Percentiles rank a stretch among this genome's conserved stretches.
Evolutionary conservation across 2,113 vertebrate species (phyloP).

Genomic region (Trogon melanurus): DNA sequence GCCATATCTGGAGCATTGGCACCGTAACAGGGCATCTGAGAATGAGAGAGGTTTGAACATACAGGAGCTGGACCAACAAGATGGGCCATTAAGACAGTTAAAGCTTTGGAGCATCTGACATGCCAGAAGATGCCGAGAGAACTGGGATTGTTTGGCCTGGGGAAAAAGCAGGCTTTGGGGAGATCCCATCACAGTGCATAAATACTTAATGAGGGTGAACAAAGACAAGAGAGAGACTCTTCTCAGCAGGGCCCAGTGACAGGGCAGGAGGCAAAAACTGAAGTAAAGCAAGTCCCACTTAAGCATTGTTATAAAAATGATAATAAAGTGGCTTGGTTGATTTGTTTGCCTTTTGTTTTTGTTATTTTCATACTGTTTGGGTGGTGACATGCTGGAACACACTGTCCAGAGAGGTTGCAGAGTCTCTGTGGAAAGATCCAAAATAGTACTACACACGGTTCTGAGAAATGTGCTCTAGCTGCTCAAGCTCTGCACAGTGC

Average conservation of each 20-base stretch:
- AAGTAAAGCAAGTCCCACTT: not conserved
- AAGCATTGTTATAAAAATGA: not conserved
- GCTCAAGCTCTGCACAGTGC: not conserved
- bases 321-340: not conserved
- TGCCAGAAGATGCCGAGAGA: not conserved
- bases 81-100: not conserved
- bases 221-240: not conserved
- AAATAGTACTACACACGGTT: not conserved
- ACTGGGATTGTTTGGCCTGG: not conserved
- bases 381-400: not conserved
- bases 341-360: accelerated
- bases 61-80: not conserved
- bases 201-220: not conserved
- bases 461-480: not conserved
- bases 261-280: not conserved
- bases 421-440: not conserved
- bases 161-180: not conserved
- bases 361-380: not conserved
- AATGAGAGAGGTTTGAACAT: accelerated
- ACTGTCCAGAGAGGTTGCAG: not conserved
- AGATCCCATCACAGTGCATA: not conserved
- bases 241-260: not conserved
- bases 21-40: not conserved
- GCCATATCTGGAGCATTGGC: not conserved
- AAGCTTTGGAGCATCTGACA: not conserved